Conservation (phyloP, 2,797 vertebrate species). For the Mycteria americana region DNA sequence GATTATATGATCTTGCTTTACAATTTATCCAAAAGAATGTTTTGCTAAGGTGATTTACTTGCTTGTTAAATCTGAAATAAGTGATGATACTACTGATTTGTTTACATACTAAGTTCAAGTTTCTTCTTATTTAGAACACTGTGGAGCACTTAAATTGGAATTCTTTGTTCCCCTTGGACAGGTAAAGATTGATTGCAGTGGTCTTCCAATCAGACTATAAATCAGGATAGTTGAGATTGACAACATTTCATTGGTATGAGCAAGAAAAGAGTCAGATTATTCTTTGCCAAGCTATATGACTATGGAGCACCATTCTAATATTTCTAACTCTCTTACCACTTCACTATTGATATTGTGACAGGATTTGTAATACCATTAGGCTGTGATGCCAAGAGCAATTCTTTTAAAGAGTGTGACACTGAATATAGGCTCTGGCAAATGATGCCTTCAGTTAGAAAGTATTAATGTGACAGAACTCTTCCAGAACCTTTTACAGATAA, state of each 20-base stretch:
- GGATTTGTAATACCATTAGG: slow-evolving; percentile 48
- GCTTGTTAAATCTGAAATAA: not conserved
- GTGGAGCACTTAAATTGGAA: not conserved
- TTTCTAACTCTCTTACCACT: slow-evolving; percentile 35
- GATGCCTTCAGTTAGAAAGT: slow-evolving; percentile 38
- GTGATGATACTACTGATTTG: not conserved
- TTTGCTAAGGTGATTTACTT: not conserved
- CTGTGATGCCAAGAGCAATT: slow-evolving; percentile 34
- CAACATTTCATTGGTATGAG: slow-evolving; percentile 5
- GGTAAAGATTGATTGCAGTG: slow-evolving; percentile 13
- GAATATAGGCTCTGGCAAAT: slow-evolving; percentile 45
- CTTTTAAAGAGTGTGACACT: slow-evolving; percentile 44
- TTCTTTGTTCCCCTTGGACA: not conserved
- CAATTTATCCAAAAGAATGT: not conserved
- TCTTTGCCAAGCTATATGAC: slow-evolving; percentile 6
- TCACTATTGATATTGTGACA: slow-evolving; percentile 33
- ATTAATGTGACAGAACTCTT: slow-evolving; percentile 41
- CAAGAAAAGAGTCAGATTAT: not conserved
- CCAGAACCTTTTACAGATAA: slow-evolving; percentile 33
- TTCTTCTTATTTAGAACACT: not conserved
- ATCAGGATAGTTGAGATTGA: not conserved
- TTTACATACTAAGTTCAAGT: not conserved
- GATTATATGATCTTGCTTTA: not conserved
- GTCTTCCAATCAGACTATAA: not conserved
- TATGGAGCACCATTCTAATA: not conserved